These are phyloP conservation scores for Aphodius granarius DNA, from an alignment of 2,888 invertebrate genomes.

Conservation along the genomic window DNA sequence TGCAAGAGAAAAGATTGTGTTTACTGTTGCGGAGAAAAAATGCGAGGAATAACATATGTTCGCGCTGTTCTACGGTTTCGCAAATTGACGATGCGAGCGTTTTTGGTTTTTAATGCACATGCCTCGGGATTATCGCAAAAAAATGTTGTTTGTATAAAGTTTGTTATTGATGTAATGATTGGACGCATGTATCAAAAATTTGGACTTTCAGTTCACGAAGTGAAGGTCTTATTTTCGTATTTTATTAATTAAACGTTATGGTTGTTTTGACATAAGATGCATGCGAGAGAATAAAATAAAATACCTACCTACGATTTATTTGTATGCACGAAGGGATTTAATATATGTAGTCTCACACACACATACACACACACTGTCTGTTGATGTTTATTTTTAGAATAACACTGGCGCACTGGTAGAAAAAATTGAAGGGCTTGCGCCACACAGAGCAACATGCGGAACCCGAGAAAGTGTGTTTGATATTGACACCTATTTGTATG, in stretches of 20 bases:
- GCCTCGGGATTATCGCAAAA: neutral
- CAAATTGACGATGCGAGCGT: neutral
- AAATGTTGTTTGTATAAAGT: neutral
- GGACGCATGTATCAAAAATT: neutral
- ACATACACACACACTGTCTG: neutral
- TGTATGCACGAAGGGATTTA: neutral
- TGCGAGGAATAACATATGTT: neutral
- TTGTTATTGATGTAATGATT: neutral
- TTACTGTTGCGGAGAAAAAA: neutral
- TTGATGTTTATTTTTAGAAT: conserved; percentile 1
- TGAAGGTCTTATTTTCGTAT: neutral
- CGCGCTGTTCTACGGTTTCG: neutral
- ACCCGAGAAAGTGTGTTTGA: conserved; percentile 17
- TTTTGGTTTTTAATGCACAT: neutral
- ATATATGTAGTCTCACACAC: conserved; percentile 9
- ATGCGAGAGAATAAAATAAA: neutral
- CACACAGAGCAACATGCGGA: neutral
- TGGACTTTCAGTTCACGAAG: neutral
- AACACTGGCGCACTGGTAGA: neutral
- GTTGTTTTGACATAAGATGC: neutral
- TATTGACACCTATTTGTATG: conserved; percentile 22
- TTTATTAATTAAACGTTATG: neutral
- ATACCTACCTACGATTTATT: neutral
- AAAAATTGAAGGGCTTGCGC: neutral
- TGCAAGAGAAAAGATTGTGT: neutral